Evolutionary conservation across 1,140 invertebrate genomes (phyloP), one percentile per base, ranked within the genome.

Genomic region (Sinella curviseta): DNA sequence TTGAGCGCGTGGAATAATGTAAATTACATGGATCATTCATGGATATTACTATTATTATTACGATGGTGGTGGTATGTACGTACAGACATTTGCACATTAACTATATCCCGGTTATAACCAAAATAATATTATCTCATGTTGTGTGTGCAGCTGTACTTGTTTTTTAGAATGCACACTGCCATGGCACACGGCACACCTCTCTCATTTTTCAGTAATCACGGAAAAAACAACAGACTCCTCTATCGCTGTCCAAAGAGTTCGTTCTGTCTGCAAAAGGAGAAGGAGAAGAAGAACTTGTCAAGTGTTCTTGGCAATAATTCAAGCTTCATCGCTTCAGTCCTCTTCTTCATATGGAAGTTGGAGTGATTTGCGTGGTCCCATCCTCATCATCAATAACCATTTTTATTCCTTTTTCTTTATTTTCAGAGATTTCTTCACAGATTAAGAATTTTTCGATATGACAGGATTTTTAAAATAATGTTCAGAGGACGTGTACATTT

Each of bases 301-400:
- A 70, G 65, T 31, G 20, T 48, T 48, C 28, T 70, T 70, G 65
- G 65, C 65, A 70, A 70, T 70, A 70, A 70, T 70, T 70, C 31
- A 70, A 70, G 26, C 31, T 31, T 70, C 65, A 70, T 70, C 65
- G 65, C 8, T 8, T 70, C 39, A 12, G 8, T 48, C 20, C 39
- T 48, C 39, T 48, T n/a, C 65, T 70, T 70, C 26, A 70, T 70
- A 70, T 70, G 65, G 65, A 70, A 70, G 65, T 70, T 17, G 14
- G 31, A 70, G 31, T 33, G 26, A 70, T 70, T 70, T 70, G 65
- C 65, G 65, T 70, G 65, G 65, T 70, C 8, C 3, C 65, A 33
- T 70, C 65, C 8, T 65, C 57, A 26, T 17, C 24, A 8, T 24
- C 31, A n/a, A n/a, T n/a, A n/a, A n/a, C n/a, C n/a, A 17, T 70